A percentile compares a stretch with the other conserved stretches of the same genome.
Evolutionary conservation across 2,113 vertebrate genomes (phyloP).

Genomic region (Paradoxurus hermaphroditus): DNA sequence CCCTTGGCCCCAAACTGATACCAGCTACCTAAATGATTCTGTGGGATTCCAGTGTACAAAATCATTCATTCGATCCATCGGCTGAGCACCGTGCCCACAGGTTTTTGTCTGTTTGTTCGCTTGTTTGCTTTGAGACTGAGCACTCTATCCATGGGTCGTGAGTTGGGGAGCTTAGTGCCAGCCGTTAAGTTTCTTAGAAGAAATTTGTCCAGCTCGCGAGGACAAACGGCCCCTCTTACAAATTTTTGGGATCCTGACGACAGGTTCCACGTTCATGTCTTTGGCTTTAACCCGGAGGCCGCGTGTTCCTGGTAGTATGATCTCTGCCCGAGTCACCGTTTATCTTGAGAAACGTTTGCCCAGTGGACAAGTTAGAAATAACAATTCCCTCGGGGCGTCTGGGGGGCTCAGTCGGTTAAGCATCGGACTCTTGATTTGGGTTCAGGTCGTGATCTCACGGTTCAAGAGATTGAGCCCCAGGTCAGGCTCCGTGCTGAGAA

Average conservation of each 20-base stretch:
- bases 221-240: not conserved
- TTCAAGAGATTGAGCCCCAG: no score
- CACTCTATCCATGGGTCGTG: not conserved
- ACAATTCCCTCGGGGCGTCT: not conserved
- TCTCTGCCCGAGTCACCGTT: not conserved
- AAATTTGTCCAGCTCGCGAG: not conserved
- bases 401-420: no score
- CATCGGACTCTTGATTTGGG: no score
- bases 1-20: not conserved
- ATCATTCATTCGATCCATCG: not conserved
- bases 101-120: no score
- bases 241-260: not conserved
- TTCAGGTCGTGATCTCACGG: no score
- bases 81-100: fast-evolving
- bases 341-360: not conserved
- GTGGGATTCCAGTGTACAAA: not conserved
- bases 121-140: not conserved
- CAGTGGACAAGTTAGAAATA: not conserved
- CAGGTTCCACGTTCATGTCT: fast-evolving
- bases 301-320: not conserved
- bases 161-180: not conserved
- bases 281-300: not conserved
- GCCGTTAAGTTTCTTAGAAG: not conserved
- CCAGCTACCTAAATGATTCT: not conserved
- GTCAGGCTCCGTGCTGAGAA: no score